phyloP scores from a whole-genome alignment of 2,113 vertebrate species.

The Gallinago undulata region DNA sequence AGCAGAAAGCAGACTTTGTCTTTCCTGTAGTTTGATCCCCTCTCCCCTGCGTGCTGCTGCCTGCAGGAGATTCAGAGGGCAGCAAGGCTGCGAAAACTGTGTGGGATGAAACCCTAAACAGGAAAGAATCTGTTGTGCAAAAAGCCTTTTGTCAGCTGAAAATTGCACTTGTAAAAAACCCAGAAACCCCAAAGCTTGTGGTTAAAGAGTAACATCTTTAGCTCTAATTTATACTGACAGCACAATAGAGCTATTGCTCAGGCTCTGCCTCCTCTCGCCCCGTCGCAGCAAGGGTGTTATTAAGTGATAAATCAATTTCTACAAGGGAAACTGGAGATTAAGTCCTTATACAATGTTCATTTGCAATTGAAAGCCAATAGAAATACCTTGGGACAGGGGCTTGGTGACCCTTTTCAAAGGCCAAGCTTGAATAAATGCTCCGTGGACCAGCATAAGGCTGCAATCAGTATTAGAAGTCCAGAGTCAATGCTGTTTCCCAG shows the following conservation, averaged over 20 bases:
- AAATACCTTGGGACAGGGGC: not conserved
- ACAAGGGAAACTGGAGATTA: constrained; percentile 39
- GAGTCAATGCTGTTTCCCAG: not conserved
- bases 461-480: not conserved
- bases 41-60: not conserved
- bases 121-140: constrained; percentile 46
- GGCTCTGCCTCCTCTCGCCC: constrained; percentile 1
- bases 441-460: not conserved
- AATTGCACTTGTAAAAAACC: constrained; percentile 31
- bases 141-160: constrained; percentile 62
- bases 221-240: constrained; percentile 57
- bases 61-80: constrained; percentile 16
- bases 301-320: constrained; percentile 62
- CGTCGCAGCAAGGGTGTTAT: constrained; percentile 32
- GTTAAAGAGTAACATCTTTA: constrained; percentile 52
- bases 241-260: constrained; percentile 24
- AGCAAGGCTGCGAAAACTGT: not conserved
- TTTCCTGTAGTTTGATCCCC: not conserved
- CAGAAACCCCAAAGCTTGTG: constrained; percentile 23
- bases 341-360: not conserved
- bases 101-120: constrained; percentile 46
- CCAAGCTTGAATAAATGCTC: not conserved
- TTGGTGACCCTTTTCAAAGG: not conserved
- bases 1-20: not conserved
- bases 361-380: constrained; percentile 46